Base-by-base conservation (phyloP, 1,140 invertebrate species). In the Drosophila navojoa region DNA sequence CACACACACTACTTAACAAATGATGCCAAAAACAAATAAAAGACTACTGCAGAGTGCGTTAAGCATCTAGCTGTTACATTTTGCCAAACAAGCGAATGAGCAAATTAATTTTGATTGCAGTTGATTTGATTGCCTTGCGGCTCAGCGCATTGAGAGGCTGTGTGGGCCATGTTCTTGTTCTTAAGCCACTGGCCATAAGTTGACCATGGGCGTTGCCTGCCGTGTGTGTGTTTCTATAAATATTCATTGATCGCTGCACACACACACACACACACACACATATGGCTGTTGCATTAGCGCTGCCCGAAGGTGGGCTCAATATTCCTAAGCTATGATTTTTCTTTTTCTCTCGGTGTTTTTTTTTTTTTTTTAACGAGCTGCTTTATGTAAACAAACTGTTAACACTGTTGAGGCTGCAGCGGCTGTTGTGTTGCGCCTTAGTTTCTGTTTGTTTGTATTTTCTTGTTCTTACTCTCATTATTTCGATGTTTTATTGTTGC, bases 371-470 rank as follows among this genome's bases (percentile, higher is more conserved):
- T 89, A 89, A 87, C 84, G 85, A 87, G 73, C 74, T 84, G 77
- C 77, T 84, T 89, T 89, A 79, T 87, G 84, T 87, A 87, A 87
- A 87, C 84, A 87, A 87, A 87, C 84, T 87, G 84, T 87, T 87
- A 87, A 87, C 84, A 87, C 84, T 70, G 84, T 54, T 53, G 45
- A 50, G 62, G 44, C 60, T 44, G 74, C 38, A 74, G 1, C 29
- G 62, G 59, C 72, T 32, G 32, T 32, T 72, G 45, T 44, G 53
- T 29, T 59, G 16, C 29, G 3, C 10, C 11, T 47, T 10, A n/a
- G 13, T 44, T 4, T 58, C 11, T 38, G 6, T 16, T 9, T 45
- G 55, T 66, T 19, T 66, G 11, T 72, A 7, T 62, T 27, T 59
- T 10, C 54, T 40, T 63, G 74, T 74, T 77, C 62, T 75, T 81